Evolutionary conservation across 1,140 invertebrate genomes (phyloP), one percentile per base, ranked within the genome.

Genomic region (Pachypeltis micranthus): DNA sequence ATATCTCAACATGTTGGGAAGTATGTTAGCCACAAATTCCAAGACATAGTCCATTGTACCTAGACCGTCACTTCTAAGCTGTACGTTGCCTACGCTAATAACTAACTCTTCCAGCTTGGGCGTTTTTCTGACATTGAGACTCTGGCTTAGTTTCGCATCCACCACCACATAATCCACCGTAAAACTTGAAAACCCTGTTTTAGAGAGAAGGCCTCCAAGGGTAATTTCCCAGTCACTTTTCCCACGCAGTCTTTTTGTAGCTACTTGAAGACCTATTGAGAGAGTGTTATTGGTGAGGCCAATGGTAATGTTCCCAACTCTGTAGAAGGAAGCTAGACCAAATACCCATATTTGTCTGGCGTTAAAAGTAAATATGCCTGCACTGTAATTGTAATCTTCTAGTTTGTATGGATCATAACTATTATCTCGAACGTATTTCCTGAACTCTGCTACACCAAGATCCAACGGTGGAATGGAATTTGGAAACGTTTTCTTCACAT

Each of bases 71-170:
- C 75, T 69, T 29, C 75, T 69, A 0, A 88, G 77, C 74, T 90
- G 87, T 66, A 91, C 89, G 70, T 91, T 91, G 19, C 90, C 90
- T 67, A 92, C 71, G 74, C 88, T 86, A 16, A 92, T 73, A 68
- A 90, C 80, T 12, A 91, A 75, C 60, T 87, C 82, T 68, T 85
- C 82, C 10, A 91, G 79, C 63, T 77, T 74, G 0, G 87, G 83
- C 16, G 78, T 80, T 64, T 88, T 83, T 55, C 87, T 77, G 0
- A 85, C 86, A 69, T 93, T 88, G 58, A 90, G 73, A 0, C 85
- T 79, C 71, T 91, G 88, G 65, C 81, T 85, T 0, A 90, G 68
- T 57, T 82, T 81, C 0, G 89, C 66, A 66, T 79, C 75, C n/a
- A 79, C 72, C 69, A 75, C 59, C 21, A 71, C 79, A 69, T 89